Conservation (phyloP, 2,113 vertebrate genomes). For the Daphoenositta chrysoptera region DNA sequence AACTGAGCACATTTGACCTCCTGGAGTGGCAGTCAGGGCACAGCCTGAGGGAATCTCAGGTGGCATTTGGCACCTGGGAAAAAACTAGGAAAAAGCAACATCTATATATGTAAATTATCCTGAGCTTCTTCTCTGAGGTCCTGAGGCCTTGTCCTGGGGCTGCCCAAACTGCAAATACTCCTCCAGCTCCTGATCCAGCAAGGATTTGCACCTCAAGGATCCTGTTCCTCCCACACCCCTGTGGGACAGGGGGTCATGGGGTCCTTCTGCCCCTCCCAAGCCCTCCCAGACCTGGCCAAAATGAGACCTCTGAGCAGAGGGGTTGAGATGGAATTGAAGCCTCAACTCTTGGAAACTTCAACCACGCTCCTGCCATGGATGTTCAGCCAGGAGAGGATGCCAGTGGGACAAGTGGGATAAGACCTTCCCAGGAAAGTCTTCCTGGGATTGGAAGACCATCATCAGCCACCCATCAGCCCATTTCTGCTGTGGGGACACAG, state of each 20-base stretch:
- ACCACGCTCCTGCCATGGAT: neutral
- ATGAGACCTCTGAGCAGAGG: neutral
- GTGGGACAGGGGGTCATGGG: neutral
- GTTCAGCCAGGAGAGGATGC: neutral
- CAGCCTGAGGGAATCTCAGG: neutral
- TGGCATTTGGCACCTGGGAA: neutral
- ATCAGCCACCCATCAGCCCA: neutral
- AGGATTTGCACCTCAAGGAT: neutral
- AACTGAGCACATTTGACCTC: neutral
- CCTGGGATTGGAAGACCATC: too few relatives aligned
- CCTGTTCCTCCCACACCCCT: neutral
- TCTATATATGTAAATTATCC: rapidly evolving
- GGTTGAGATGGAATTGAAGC: neutral
- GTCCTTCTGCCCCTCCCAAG: neutral
- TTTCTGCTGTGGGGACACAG: neutral
- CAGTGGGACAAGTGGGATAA: neutral
- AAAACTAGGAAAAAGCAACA: neutral
- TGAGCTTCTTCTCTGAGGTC: neutral
- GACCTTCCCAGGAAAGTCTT: neutral
- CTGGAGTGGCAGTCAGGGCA: neutral
- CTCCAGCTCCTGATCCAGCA: neutral
- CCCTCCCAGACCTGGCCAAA: neutral
- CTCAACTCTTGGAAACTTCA: neutral
- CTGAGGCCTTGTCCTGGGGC: neutral
- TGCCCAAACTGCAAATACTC: neutral